Evolutionary conservation across 1,140 invertebrate genomes (phyloP), one percentile per base, ranked within the genome.

Genomic region (Pissodes strobi): DNA sequence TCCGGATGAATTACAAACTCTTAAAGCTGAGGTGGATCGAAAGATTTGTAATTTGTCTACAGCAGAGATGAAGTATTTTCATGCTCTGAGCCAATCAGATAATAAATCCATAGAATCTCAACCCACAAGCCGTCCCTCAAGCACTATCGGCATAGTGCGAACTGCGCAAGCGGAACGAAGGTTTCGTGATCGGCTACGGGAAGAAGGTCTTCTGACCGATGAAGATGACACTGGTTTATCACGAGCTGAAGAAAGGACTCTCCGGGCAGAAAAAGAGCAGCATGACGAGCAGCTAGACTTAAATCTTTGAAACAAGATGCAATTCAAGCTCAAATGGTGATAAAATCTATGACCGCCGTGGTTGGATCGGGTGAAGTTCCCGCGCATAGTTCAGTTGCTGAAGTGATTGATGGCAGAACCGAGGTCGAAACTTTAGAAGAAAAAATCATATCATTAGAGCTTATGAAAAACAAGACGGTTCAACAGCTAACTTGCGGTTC

Each of bases 21-120:
- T 97, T 85, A 92, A 90, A 81, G 91, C 94, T 80, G 94, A 97
- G 84, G 94, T 96, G 87, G 90, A 93, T 73, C 86, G 85, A 77
- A 93, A 93, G 82, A 90, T 93, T 77, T 90, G 90, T 64, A 87
- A 88, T 49, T 78, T 93, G 71, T 87, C 89, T 48, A 83, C 85
- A 75, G 85, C 87, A 27, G 88, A 90, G 72, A 80, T 90, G 53
- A 85, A 85, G 76, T 87, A 84, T 18, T 85, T 87, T 83, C 80
- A 80, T 15, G 78, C 79, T 15, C 73, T 85, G 5, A 83, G 83
- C 64, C 83, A 86, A 71, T 83, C 83, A 34, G 85, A 87, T 76
- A 81, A 82, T 48, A 75, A 78, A 61, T 73, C 73, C 9, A 41
- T 69, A 30, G 75, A 75, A 52, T 73, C 74, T 51, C 69, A 72